Evolutionary conservation across 2,113 vertebrate species (phyloP).

Genomic region (Neofelis nebulosa): DNA sequence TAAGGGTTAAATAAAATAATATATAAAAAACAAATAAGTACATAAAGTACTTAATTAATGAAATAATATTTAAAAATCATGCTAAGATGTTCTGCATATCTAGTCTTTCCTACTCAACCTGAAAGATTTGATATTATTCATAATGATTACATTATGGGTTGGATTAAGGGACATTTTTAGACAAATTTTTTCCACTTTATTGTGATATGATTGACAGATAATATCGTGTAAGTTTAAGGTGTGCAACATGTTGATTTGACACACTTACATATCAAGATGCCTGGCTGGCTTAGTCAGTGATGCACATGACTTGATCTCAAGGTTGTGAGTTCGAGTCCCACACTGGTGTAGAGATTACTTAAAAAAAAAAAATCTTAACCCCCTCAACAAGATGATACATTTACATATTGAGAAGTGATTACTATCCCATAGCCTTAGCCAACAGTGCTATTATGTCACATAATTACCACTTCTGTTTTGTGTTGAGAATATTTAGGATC

Average conservation of each 20-base stretch:
- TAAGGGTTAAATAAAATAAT: background rate
- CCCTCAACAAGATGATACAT: background rate
- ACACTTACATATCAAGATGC: background rate
- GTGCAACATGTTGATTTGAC: background rate
- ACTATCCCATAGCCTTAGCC: background rate
- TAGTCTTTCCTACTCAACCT: background rate
- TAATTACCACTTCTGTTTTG: background rate
- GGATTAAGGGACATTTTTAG: background rate
- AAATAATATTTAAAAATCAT: background rate
- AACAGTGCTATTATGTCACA: background rate
- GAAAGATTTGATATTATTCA: background rate
- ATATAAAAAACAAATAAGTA: background rate
- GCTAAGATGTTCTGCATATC: background rate
- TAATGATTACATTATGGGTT: background rate
- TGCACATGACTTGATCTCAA: background rate
- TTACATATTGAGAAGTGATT: background rate
- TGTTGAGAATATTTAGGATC: background rate
- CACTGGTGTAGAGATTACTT: background rate
- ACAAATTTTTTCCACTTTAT: background rate
- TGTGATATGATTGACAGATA: background rate
- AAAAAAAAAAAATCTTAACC: background rate
- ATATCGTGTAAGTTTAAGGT: background rate
- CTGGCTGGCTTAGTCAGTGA: background rate
- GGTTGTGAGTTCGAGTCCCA: background rate
- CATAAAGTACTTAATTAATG: background rate